Conservation (phyloP, 2,113 vertebrate genomes). For the Leiothrix lutea region DNA sequence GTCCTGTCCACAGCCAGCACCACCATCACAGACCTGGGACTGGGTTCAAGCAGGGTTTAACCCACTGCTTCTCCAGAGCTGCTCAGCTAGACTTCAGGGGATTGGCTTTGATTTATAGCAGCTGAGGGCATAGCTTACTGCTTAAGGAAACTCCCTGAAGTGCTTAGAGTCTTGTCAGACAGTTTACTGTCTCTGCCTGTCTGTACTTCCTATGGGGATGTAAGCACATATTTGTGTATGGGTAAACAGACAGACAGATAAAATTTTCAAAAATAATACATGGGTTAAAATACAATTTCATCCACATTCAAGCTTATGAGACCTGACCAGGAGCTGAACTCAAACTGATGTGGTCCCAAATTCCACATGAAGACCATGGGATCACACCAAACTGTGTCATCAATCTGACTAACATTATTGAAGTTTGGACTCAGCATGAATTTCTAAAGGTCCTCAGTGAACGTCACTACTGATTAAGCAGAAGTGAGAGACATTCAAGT, state of each 20-base stretch:
- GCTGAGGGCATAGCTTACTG: background rate
- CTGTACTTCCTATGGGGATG: no score
- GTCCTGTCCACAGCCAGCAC: background rate
- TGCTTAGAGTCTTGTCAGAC: background rate
- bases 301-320: background rate
- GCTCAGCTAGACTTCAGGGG: background rate
- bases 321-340: background rate
- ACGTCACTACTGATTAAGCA: rapidly evolving
- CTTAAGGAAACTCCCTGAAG: background rate
- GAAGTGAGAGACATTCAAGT: background rate
- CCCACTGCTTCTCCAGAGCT: background rate
- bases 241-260: background rate
- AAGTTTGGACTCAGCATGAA: background rate
- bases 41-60: background rate
- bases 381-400: background rate
- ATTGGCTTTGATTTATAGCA: background rate
- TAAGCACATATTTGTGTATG: background rate
- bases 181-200: background rate
- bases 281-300: background rate
- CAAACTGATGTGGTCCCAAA: background rate
- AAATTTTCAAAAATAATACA: background rate
- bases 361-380: background rate
- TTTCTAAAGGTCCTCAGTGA: background rate
- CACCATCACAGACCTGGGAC: rapidly evolving
- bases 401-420: rapidly evolving